Base-by-base conservation (phyloP, 2,888 invertebrate species). In the Neoscelio sp. region DNA sequence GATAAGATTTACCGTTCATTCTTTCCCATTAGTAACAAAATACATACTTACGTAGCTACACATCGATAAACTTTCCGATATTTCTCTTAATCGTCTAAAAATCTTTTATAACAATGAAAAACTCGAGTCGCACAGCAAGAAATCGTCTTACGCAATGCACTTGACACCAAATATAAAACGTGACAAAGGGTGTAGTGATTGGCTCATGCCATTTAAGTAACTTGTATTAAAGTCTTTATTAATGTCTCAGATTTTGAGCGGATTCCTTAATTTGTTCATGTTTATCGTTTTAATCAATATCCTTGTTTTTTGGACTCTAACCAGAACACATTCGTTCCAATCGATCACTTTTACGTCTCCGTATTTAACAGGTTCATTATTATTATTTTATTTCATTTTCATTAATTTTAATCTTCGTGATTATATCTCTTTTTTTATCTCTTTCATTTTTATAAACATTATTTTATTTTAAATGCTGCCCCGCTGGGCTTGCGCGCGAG, bases 201-300 rank as follows among this genome's bases (percentile, higher is more conserved):
- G 80, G 80, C 77, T 38, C 58, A 54, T 46, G 84, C 84, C 84
- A 77, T 85, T 79, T 86, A 85, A 82, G 71, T 87, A 85, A 85
- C 84, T 87, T 87, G 87, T 89, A 88, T 89, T 89, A 89, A 89
- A 89, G 84, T 86, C 87, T 87, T 88, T 87, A 87, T 89, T 89
- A 89, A 89, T 88, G 89, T 88, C 87, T 88, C 85, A 87, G 85
- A 86, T 86, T 84, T 87, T 88, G 88, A 89, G 88, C 87, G 87
- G 83, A 82, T 86, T 82, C 82, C 82, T 86, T 84, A 82, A 81
- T 83, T 80, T 75, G 80, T 76, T 73, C 56, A 17, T 76, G 54
- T 58, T 80, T 73, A 79, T 73, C 75, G 28, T 78, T 77, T 77
- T 65, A 70, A 82, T 83, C 78, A 84, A 83, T 80, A 80, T 82